phyloP scores from a whole-genome alignment of 2,797 vertebrate species.

The Oreochromis mossambicus region DNA sequence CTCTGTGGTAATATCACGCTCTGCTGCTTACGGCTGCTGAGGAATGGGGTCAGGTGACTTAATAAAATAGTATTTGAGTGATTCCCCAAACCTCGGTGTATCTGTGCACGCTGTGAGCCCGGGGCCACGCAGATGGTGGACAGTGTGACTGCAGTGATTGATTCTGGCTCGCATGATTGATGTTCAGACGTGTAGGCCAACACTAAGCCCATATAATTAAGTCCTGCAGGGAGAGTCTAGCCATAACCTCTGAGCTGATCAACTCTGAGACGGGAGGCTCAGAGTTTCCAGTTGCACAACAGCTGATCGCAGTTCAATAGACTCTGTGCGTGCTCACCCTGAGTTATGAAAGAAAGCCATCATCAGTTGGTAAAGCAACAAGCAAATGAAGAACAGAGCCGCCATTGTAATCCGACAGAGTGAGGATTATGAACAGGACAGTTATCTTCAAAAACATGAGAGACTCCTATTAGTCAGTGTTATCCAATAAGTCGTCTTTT shows the following conservation, averaged over 20 bases:
- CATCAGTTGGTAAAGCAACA: background rate
- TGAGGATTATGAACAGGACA: background rate
- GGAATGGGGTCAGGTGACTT: background rate
- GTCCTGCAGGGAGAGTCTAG: background rate
- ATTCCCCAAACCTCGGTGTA: background rate
- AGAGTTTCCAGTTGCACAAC: background rate
- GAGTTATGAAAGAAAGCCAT: background rate
- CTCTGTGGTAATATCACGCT: background rate
- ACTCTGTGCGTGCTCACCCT: rapidly evolving
- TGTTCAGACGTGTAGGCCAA: background rate
- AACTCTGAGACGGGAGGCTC: background rate
- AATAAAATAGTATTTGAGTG: background rate
- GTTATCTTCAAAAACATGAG: background rate
- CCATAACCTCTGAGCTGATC: background rate
- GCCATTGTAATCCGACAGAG: background rate
- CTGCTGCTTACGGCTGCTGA: background rate
- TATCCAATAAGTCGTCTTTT: background rate
- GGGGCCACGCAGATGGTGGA: background rate
- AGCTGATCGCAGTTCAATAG: background rate
- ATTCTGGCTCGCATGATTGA: conserved; percentile 9
- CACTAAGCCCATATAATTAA: conserved; percentile 3
- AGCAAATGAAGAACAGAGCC: background rate
- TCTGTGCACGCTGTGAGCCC: background rate
- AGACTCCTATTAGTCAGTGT: background rate
- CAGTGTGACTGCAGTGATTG: background rate